Percentiles rank a stretch among this genome's conserved stretches.
These are phyloP conservation scores for Colistium nudipinnis DNA, from an alignment of 2,113 vertebrate species.

Conservation along the genomic window DNA sequence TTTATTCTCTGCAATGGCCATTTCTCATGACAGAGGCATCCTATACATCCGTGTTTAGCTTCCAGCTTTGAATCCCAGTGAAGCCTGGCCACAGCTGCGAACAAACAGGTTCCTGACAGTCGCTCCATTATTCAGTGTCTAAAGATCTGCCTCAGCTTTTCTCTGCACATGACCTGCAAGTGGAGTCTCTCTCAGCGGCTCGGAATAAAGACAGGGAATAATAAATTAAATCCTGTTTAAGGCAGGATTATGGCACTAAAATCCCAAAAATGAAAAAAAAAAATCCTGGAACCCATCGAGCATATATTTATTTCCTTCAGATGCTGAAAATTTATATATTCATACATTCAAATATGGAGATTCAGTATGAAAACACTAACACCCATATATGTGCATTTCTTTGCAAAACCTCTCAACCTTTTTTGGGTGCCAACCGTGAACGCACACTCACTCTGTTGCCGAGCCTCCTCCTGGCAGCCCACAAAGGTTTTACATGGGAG, in stretches of 20 bases:
- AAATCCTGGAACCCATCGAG: background rate
- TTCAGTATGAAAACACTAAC: background rate
- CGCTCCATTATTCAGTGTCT: conserved; percentile 58
- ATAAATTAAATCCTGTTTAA: conserved; percentile 11
- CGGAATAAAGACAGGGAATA: conserved; percentile 6
- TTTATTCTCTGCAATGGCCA: conserved; percentile 21
- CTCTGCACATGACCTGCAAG: conserved; percentile 34
- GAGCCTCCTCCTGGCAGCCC: conserved; percentile 23
- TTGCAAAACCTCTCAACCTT: conserved; percentile 28
- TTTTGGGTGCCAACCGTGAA: conserved; percentile 9
- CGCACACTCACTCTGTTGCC: conserved; percentile 39
- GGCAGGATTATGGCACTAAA: background rate
- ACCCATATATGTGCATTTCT: conserved; percentile 1
- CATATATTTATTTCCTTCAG: background rate
- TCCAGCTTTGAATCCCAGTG: conserved; percentile 49
- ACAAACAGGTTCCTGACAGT: conserved; percentile 26
- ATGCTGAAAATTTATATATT: background rate
- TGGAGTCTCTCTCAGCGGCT: conserved; percentile 18
- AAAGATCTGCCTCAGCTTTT: conserved; percentile 30
- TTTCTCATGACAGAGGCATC: conserved; percentile 17
- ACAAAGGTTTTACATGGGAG: conserved; percentile 59
- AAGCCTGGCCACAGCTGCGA: conserved; percentile 40
- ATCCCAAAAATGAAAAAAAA: too few relatives aligned
- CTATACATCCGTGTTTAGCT: conserved; percentile 15
- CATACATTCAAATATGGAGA: background rate